These are phyloP conservation scores for Chrysogorgia sp. DNA, from an alignment of 92 coral and sea anemone species.

Conservation along the genomic window DNA sequence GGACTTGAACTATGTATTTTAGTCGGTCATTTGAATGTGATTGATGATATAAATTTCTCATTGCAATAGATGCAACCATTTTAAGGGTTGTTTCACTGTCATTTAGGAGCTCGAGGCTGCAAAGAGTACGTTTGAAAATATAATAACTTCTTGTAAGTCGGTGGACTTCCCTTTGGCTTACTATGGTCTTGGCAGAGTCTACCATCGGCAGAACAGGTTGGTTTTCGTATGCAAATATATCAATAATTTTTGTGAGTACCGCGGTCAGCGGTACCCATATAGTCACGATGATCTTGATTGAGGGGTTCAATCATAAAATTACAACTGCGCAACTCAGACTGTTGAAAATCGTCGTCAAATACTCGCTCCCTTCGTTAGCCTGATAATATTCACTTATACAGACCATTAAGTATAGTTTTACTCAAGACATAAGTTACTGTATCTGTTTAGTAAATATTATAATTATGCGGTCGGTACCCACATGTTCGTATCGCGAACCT, in stretches of 20 bases:
- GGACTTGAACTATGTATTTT: too few species aligned
- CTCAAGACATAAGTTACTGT: too few species aligned
- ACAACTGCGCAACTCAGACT: too few species aligned
- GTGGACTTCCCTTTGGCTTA: conserved; percentile 85
- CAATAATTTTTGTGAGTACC: neutral
- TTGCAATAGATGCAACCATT: neutral
- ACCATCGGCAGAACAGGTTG: conserved; percentile 88
- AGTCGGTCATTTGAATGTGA: too few species aligned
- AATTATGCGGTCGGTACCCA: too few species aligned
- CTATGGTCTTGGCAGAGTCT: conserved; percentile 82
- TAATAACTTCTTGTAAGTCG: conserved; percentile 62
- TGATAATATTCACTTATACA: neutral
- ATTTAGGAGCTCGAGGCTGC: conserved; percentile 76
- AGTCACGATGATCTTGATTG: too few species aligned
- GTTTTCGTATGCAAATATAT: neutral
- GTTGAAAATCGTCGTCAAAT: too few species aligned
- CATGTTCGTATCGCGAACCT: too few species aligned
- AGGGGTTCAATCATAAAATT: too few species aligned
- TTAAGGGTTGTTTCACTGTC: neutral
- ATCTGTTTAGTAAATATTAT: too few species aligned
- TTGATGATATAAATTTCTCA: neutral
- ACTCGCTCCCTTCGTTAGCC: too few species aligned
- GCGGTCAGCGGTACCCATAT: too few species aligned
- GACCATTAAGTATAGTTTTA: neutral
- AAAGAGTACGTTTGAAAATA: conserved; percentile 74